Evolutionary conservation across 2,797 vertebrate genomes (phyloP).

Genomic region (Nannoperca obscura): DNA sequence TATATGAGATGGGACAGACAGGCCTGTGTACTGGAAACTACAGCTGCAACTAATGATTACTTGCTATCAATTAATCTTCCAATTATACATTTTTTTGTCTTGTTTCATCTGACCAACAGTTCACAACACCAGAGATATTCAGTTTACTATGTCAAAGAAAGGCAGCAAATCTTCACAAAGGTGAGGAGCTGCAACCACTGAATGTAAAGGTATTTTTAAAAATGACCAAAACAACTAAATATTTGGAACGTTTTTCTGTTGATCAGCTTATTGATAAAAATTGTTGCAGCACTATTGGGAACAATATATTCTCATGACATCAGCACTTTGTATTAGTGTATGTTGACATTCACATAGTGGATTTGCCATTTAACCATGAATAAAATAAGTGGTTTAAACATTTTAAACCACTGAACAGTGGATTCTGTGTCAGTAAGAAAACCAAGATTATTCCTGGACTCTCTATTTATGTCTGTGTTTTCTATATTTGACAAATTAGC

Average conservation of each 20-base stretch:
- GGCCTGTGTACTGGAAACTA: not conserved
- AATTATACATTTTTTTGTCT: not conserved
- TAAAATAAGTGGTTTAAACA: not conserved
- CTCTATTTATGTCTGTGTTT: not conserved
- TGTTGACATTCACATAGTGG: not conserved
- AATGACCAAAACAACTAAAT: not conserved
- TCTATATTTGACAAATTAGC: not conserved
- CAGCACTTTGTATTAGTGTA: not conserved
- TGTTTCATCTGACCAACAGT: not conserved
- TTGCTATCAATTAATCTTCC: not conserved
- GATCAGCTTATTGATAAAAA: not conserved
- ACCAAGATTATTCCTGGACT: not conserved
- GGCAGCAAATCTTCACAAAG: not conserved
- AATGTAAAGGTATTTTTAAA: not conserved
- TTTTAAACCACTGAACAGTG: not conserved
- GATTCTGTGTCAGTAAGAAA: not conserved
- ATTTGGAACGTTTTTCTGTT: not conserved
- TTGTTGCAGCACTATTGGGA: not conserved
- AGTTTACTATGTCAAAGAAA: not conserved
- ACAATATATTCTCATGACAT: not conserved
- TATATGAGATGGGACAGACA: not conserved
- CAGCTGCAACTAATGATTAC: not conserved
- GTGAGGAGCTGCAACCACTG: not conserved
- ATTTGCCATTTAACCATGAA: not conserved
- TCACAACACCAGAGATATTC: not conserved